Base-by-base conservation (phyloP, 2,797 vertebrate species). In the Melanotaenia parkinsoni region DNA sequence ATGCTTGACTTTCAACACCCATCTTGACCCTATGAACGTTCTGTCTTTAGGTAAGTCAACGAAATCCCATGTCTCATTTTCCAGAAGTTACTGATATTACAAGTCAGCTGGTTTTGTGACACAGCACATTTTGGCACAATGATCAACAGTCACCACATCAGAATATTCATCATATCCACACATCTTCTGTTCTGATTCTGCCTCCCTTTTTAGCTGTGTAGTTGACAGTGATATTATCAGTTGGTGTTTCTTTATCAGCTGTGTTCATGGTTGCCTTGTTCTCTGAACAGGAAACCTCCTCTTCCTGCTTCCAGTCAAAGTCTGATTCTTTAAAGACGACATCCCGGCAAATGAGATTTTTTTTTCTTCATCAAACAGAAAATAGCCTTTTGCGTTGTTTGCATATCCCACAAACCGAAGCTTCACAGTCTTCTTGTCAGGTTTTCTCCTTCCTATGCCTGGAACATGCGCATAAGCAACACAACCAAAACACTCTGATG, bases 121-220 rank as follows among this genome's bases (percentile, higher is more conserved):
- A 80, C 10, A 4, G 83, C 74, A 82, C 3, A 5, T 11, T 38
- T 24, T 72, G 8, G 81, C 72, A 83, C 32, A 14, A 77, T 83
- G 71, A 13, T 86, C 70, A 79, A 80, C 76, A 65, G 77, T 78
- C 3, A 79, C 80, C 8, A 18, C 4, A 0, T 87, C 80, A 10
- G 81, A 76, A 83, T 67, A 88, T 65, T 83, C 70, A 53, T 83
- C 79, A 77, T 84, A 80, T 58, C 84, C 76, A 81, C 45, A 85
- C 26, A 76, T 79, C n/a, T 57, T 78, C 0, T 9, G 58, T 87
- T 71, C 73, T 86, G 63, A 75, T 72, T 70, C 77, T 76, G n/a
- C 14, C 10, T 0, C 56, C 20, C 32, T 18, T 59, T 61, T 7
- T 69, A 0, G 5, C 40, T 43, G 63, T 1, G 20, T 35, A 10